Base-by-base conservation (phyloP, 1,140 invertebrate genomes). In the Drosophila asahinai region DNA sequence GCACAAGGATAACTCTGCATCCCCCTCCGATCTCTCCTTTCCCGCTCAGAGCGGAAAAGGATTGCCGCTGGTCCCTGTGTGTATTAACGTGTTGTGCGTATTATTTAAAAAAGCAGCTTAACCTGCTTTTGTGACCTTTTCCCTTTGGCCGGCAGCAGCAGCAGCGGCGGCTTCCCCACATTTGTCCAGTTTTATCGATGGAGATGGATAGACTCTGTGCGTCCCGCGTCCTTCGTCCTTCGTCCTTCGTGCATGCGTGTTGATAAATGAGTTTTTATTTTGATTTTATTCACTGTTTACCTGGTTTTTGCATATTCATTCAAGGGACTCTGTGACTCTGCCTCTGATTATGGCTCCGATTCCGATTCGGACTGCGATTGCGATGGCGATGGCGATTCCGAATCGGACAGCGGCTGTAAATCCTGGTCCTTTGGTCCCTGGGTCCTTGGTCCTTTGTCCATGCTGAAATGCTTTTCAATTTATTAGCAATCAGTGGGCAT, bases 241-340 rank as follows among this genome's bases (percentile, higher is more conserved):
- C 22, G 22, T 22, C 22, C 22, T 30, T 5, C 27, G 27, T 6
- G 25, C 71, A 64, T 74, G 78, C 54, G 60, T 75, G 67, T 83
- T 86, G 83, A 83, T 87, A 87, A 89, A 87, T 87, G 83, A 89
- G 80, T 89, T 87, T 86, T 89, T 83, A 89, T 89, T 87, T 87
- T 89, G 84, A 87, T 83, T 86, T 86, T 80, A 87, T 83, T 83
- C 70, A 87, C 80, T 89, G 80, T 80, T 86, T 83, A 79, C 80
- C 77, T 72, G 74, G 65, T 66, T 89, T 87, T 65, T 75, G 80
- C 80, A 86, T 86, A 74, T 70, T 72, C 59, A 77, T 77, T 77
- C 42, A 54, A 25, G 47, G 52, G 42, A 22, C 51, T 52, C 51
- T 52, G 22, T 55, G 17, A 19, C 27, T 43, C 45, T 0, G 60